Conservation (phyloP, 2,113 vertebrate species). For the Platysternon megacephalum region DNA sequence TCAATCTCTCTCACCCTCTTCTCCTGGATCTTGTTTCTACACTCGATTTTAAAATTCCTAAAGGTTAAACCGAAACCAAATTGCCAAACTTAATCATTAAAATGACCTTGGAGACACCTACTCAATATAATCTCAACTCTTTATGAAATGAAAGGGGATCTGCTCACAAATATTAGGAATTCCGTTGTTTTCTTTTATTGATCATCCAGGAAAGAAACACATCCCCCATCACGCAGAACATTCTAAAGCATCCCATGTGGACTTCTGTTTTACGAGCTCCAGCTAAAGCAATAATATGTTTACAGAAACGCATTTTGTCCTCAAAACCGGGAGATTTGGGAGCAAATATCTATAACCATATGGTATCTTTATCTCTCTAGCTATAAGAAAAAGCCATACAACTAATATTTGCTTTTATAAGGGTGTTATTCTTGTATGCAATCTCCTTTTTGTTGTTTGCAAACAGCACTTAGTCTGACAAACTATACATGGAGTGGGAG, state of each 20-base stretch:
- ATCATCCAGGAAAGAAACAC: not conserved
- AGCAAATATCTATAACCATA: fast-evolving
- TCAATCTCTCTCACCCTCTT: not conserved
- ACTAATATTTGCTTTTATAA: not conserved
- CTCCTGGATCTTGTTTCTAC: not conserved
- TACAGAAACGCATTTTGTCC: not conserved
- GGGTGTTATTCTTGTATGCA: not conserved
- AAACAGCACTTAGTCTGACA: not conserved
- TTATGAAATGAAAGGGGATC: not conserved
- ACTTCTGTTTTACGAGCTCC: not conserved
- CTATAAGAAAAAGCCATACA: not conserved
- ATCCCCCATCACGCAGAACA: not conserved
- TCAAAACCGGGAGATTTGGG: fast-evolving
- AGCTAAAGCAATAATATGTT: not conserved
- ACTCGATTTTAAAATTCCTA: not conserved
- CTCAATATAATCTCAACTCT: not conserved
- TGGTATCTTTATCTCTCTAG: fast-evolving
- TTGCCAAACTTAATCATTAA: not conserved
- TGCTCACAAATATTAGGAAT: not conserved
- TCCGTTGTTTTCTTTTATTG: not conserved
- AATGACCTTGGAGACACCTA: not conserved
- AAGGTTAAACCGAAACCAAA: not conserved
- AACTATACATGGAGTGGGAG: not conserved
- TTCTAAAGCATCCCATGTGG: not conserved
- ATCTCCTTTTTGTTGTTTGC: not conserved